Evolutionary conservation across 2,113 vertebrate genomes (phyloP), one percentile per base, ranked within the genome.

Genomic region (Aptenodytes forsteri): DNA sequence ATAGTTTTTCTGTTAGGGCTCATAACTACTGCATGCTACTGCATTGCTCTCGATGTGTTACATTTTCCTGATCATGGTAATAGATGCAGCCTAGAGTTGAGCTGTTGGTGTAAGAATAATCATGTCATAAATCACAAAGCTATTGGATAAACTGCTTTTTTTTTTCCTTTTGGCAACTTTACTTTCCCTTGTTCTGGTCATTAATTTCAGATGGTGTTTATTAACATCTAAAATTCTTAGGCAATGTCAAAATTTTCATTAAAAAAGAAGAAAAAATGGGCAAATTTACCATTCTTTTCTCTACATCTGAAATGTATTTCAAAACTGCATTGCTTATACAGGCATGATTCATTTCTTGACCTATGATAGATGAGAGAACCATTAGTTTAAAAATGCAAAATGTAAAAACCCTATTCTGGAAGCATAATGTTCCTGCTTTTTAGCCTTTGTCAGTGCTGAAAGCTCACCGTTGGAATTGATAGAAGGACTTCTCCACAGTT

Each of bases 1-100:
- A 0, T 7, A 23, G 3, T 22, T 71, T 21, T 70, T 29, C 34
- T 5, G 0, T 27, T 66, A 25, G 23, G 13, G 22, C 25, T 78
- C n/a, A 3, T 23, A 36, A n/a, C 27, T 23, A 7, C 21, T 54
- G 27, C 7, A 3, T 34, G 70, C 19, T 50, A 13, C 40, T 22
- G 32, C 15, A 8, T 17, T 67, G 26, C 30, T 46, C 49, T 70
- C 3, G 0, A 7, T 25, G 29, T 10, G 38, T 62, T 56, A 3
- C 4, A 0, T 32, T 44, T 59, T 87, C 36, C 32, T 21, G 8
- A 11, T 25, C 10, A 2, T 4, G 22, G 30, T n/a, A 54, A 46
- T 13, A 44, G 58, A 30, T 34, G 12, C 16, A n/a, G 26, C 38
- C 10, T 12, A 25, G 7, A 50, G 25, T 27, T 67, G 38, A 79